Conservation (phyloP, 2,888 invertebrate genomes). For the Drosophila affinis region DNA sequence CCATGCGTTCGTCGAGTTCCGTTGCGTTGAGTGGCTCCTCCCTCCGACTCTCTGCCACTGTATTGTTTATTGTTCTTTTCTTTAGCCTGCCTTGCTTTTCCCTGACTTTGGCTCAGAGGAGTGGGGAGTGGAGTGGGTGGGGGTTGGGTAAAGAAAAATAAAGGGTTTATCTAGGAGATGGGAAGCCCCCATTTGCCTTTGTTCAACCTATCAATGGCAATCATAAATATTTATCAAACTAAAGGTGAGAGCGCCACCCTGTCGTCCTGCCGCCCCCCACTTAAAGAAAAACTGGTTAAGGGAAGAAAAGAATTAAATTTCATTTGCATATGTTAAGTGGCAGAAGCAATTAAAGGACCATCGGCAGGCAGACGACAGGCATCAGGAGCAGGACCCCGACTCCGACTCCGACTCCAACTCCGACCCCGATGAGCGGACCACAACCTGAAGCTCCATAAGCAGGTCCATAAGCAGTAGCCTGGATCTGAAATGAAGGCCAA, state of each 20-base stretch:
- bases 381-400: not conserved
- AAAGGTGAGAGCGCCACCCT: slow-evolving; percentile 17
- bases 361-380: not conserved
- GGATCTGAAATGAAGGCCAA: slow-evolving; percentile 1
- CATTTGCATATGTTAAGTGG: slow-evolving; percentile 80
- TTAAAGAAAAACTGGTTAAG: slow-evolving; percentile 20
- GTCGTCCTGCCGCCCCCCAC: slow-evolving; percentile 42
- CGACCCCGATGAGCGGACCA: no score
- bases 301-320: slow-evolving; percentile 53
- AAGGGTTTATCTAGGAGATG: not conserved
- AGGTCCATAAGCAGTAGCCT: not conserved
- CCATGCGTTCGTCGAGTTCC: slow-evolving; percentile 1
- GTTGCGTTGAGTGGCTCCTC: slow-evolving; percentile 9
- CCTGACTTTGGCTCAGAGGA: slow-evolving; percentile 23
- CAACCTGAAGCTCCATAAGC: not conserved
- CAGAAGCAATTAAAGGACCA: slow-evolving; percentile 71
- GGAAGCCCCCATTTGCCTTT: slow-evolving; percentile 31
- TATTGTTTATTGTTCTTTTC: slow-evolving; percentile 29
- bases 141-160: no score
- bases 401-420: no score
- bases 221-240: slow-evolving; percentile 55
- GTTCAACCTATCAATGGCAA: slow-evolving; percentile 51
- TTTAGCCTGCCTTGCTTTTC: not conserved
- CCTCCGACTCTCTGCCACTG: not conserved
- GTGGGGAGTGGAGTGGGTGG: not conserved